phyloP scores from a whole-genome alignment of 2,888 invertebrate genomes.

The Lasioglossum leucozonium region DNA sequence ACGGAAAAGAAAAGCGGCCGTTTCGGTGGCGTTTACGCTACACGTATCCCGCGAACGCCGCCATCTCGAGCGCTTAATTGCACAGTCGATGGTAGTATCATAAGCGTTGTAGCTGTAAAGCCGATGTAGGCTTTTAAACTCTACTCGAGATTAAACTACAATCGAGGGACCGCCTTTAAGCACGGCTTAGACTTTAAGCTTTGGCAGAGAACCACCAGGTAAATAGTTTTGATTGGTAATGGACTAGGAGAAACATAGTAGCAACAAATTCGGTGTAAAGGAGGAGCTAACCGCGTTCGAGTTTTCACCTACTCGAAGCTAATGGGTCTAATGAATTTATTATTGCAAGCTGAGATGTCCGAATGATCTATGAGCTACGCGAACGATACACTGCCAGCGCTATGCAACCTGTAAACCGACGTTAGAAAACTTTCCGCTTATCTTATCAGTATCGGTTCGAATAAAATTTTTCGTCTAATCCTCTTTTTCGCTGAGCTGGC shows the following conservation, averaged over 20 bases:
- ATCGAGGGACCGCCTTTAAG: conserved; percentile 56
- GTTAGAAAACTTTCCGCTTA: neutral
- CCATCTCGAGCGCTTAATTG: neutral
- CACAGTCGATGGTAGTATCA: conserved; percentile 18
- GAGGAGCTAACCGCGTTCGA: conserved; percentile 26
- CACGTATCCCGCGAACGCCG: neutral
- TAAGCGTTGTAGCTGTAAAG: conserved; percentile 23
- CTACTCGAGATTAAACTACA: conserved; percentile 60
- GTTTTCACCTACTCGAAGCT: conserved; percentile 14
- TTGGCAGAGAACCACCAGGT: conserved; percentile 47
- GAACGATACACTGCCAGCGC: neutral
- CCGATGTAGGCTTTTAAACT: conserved; percentile 52
- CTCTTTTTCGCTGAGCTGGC: conserved; percentile 7
- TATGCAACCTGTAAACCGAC: neutral
- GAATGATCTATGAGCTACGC: conserved; percentile 1
- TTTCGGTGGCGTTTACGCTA: neutral
- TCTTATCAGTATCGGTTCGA: neutral
- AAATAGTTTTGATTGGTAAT: conserved; percentile 58
- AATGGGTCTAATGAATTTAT: conserved; percentile 21
- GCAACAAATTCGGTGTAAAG: conserved; percentile 49
- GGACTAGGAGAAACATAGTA: conserved; percentile 49
- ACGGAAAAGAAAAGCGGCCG: neutral
- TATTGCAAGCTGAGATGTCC: conserved; percentile 26
- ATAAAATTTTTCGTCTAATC: neutral
- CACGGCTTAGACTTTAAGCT: conserved; percentile 63